Base-by-base conservation (phyloP, 2,888 invertebrate genomes). In the Arge pagana region DNA sequence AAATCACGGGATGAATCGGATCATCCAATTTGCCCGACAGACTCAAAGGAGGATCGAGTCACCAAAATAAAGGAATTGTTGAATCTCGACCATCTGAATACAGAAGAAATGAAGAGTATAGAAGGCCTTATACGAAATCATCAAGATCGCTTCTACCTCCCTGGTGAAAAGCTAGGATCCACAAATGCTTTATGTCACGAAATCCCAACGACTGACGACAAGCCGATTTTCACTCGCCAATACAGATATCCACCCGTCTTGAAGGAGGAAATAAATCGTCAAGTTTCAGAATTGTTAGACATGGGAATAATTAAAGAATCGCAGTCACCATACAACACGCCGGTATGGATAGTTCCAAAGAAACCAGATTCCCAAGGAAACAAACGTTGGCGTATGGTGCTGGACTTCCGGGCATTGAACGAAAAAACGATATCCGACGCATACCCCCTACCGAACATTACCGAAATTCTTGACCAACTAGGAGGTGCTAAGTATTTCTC, bases 401-500 rank as follows among this genome's bases (percentile, higher is more conserved):
- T 42, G 55, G 5, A 40, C 31, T n/a, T 15, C 8, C 41, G 39
- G 40, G 7, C 42, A 55, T 40, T 77, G 40, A 78, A 77, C 52
- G 64, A 73, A 7, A 62, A 64, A 24, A 76, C 76, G 1, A 59
- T 72, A 0, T 66, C 62, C 3, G 71, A 76, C 42, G 56, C 35
- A 3, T 73, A 66, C 52, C 72, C 74, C 3, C 53, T 75, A 18
- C 71, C 74, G 0, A 70, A 69, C 50, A 76, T 74, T 68, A 59
- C 54, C 0, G 61, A 71, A 33, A 73, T 76, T 37, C 52, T 75
- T 10, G 68, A 72, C 49, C 68, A 74, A 57, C 49, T 77, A 48
- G 70, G 72, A 24, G 62, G 66, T 49, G 58, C 69, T 16, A 62
- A 62, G 50, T 76, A 71, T 56, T 77, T 75, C 43, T 64, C 71